A percentile compares a stretch with the other conserved stretches of the same genome.
These are phyloP conservation scores for Drosophila rellima DNA, from an alignment of 2,888 invertebrate genomes.

Conservation along the genomic window DNA sequence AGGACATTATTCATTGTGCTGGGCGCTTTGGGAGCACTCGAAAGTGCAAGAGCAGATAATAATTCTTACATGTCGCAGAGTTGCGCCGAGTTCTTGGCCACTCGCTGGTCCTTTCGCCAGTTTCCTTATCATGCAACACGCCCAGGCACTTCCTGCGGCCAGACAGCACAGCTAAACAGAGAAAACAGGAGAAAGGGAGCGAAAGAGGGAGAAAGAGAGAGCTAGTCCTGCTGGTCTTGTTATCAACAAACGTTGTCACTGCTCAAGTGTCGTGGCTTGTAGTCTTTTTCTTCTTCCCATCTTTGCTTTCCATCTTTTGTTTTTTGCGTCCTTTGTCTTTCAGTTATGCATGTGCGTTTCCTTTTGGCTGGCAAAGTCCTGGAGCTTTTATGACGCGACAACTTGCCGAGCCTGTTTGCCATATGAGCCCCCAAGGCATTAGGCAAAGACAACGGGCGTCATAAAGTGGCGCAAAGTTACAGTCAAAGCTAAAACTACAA, in stretches of 20 bases:
- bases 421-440: constrained; percentile 71
- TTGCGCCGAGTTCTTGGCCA: constrained; percentile 63
- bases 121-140: constrained; percentile 60
- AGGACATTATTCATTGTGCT: constrained; percentile 76
- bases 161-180: constrained; percentile 6
- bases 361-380: constrained; percentile 35
- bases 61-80: constrained; percentile 72
- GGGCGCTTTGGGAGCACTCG: constrained; percentile 62
- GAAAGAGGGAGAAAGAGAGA: constrained; percentile 6
- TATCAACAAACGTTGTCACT: constrained; percentile 69
- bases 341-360: constrained; percentile 81
- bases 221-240: constrained; percentile 42
- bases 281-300: constrained; percentile 38
- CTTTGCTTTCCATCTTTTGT: constrained; percentile 31
- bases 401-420: constrained; percentile 49
- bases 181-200: not conserved
- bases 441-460: constrained; percentile 62
- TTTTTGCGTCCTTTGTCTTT: constrained; percentile 77
- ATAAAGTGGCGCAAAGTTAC: constrained; percentile 80
- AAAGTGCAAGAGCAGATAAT: constrained; percentile 78
- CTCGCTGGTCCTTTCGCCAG: constrained; percentile 46
- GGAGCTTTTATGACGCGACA: constrained; percentile 71
- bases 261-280: constrained; percentile 63
- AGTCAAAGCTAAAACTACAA: constrained; percentile 52
- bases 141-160: constrained; percentile 55